Base-by-base conservation (phyloP, 64 coral and sea anemone genomes). In the Acropora yongei region DNA sequence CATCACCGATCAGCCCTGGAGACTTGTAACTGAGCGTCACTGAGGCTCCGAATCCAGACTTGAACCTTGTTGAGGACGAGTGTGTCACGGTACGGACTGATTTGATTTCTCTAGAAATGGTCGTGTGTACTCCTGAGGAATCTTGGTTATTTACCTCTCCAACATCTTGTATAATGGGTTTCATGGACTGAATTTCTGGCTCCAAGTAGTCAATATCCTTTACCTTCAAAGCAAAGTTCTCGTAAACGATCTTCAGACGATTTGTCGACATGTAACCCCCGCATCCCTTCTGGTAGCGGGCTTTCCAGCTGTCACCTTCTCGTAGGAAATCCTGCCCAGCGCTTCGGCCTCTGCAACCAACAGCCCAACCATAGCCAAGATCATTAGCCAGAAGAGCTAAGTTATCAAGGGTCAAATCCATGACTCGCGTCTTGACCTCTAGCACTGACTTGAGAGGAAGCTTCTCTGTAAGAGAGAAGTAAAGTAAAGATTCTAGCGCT, bases 81-180 rank as follows among this genome's bases (percentile, higher is more conserved):
- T 96, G 95, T 8, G 95, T 96, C 5, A 95, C 94, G 4, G 89
- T 92, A 3, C 94, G 89, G 1, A 91, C 89, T 11, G 66, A 48
- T 48, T 78, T 68, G 1, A 95, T 79, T 44, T 95, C 68, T 50
- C 89, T 66, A 13, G 68, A 42, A n/a, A 95, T 69, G n/a, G 20
- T 77, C 1, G 80, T 83, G 10, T 47, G 47, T 5, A 44, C 14
- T 44, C 68, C 11, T 9, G 53, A 39, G 3, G 83, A 47, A 39
- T 91, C 89, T 42, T 44, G 12, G 43, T 95, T 95, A 1, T 50
- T 68, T 8, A 95, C 60, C 41, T 47, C 48, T 41, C 89, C 89
- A 14, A 77, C 77, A 63, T 91, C 74, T 30, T 83, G 91, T 30
- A 87, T 43, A 4, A 91, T 77, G 5, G 94, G 89, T 18, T 66